Base-by-base conservation (phyloP, 2,113 vertebrate species). In the Sander vitreus region DNA sequence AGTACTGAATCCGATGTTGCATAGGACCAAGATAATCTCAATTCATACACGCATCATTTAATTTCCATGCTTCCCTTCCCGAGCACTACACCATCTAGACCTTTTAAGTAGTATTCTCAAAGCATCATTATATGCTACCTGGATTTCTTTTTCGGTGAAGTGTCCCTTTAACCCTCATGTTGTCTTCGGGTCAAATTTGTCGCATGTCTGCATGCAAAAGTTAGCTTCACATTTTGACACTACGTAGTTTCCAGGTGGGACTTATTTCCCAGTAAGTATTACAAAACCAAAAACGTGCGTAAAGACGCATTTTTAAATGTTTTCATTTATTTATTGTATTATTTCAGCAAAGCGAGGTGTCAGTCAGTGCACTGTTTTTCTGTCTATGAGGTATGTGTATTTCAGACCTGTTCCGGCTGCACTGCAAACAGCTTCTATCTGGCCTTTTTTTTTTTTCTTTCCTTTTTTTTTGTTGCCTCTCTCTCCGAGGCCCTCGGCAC, bases 361-460 rank as follows among this genome's bases (percentile, higher is more conserved):
- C 21, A 33, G 33, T 33, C 33, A 12, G 25, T 11, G 51, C 9
- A 2, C 12, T 16, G 58, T 58, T 23, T 76, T 59, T 82, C 27
- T 66, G 9, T 27, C 0, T 19, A 36, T 58, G 80, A 83, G 76
- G 70, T 84, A 51, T 70, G 39, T 87, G 69, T 80, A 4, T 80
- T 51, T 82, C 85, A 67, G 81, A 90, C 85, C 85, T 90, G 86
- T 80, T 83, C 77, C 16, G 27, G 83, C 80, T 53, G 70, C 96
- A 94, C 94, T 76, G 81, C 71, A 95, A 97, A 97, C 87, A 66
- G 96, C 95, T 96, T 97, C 96, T 73, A 54, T 88, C 95, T 95
- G 55, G 92, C 95, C 96, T 94, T 95, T 96, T 96, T 96, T 96
- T 76, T 14, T 57, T 58, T 8, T 50, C 5, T 51, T 15, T 67